Evolutionary conservation across 1,140 invertebrate genomes (phyloP), one percentile per base, ranked within the genome.

Genomic region (Drosophila punjabiensis): DNA sequence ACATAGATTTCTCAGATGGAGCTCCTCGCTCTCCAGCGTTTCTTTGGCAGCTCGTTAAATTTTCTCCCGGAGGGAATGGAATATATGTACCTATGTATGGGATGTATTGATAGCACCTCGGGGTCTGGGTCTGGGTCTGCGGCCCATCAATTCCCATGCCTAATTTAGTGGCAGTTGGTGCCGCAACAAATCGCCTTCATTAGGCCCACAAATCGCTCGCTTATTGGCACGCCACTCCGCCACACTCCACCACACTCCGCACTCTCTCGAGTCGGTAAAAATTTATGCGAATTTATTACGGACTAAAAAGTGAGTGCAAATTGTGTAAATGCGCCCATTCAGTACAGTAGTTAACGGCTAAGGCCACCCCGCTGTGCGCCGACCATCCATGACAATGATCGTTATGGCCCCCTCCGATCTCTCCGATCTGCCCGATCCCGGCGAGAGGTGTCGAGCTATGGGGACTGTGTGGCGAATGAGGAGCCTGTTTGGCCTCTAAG

Each of bases 141-240:
- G n/a, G 37, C 52, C 81, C 81, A 83, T 83, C 81, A 79, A 79
- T 76, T 82, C 71, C 61, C 69, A 52, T 82, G 73, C 73, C 50
- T 69, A 85, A 82, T 89, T 90, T 89, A 89, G 74, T 85, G 70
- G 74, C 81, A 85, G 74, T 85, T 85, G 78, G 52, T 86, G 82
- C 74, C 84, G 68, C 77, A 83, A 83, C 80, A 89, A 89, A 89
- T 85, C 85, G 76, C 63, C 82, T 85, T 89, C 86, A 89, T 89
- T 89, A 90, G 79, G 79, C 86, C 63, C 80, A 83, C 84, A 87
- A 89, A 89, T 89, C 85, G 85, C 70, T 52, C 37, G 76, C 66
- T 84, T 89, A 88, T 89, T 82, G 83, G 58, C 76, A 55, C 50
- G 68, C 84, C 58, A 80, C 75, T 65, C 82, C 60, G 50, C 43